A percentile compares a stretch with the other conserved stretches of the same genome.
phyloP scores from a whole-genome alignment of 2,797 vertebrate genomes.

The Paguma larvata region DNA sequence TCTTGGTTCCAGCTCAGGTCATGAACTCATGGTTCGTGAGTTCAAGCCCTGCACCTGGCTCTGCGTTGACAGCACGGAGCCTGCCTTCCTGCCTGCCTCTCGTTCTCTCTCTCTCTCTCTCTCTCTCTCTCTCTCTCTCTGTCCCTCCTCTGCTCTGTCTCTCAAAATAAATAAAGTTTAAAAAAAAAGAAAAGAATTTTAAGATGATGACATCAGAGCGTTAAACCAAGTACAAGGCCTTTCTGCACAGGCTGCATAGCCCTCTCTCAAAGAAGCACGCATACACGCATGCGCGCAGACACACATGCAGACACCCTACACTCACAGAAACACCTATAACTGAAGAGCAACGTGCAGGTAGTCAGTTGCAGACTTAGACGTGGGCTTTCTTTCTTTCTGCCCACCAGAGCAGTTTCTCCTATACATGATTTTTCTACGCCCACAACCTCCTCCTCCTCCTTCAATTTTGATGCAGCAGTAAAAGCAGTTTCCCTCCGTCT shows the following conservation, averaged over 20 bases:
- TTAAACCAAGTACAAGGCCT: neutral
- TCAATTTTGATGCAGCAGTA: neutral
- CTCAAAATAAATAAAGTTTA: too few relatives aligned
- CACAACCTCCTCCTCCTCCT: neutral
- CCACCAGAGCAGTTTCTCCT: neutral
- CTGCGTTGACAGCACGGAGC: too few relatives aligned
- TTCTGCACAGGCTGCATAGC: neutral
- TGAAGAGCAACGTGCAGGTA: neutral
- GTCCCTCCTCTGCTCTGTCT: too few relatives aligned
- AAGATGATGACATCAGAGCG: neutral
- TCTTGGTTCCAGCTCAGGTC: too few relatives aligned
- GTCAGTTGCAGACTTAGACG: neutral
- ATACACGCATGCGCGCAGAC: accelerated
- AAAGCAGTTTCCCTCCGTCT: neutral
- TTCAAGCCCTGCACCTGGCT: too few relatives aligned
- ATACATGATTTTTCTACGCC: neutral
- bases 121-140: too few relatives aligned
- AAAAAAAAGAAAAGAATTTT: neutral
- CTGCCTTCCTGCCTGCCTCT: too few relatives aligned
- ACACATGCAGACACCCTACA: neutral
- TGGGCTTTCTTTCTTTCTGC: neutral
- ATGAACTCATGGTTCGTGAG: too few relatives aligned
- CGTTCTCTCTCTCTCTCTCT: too few relatives aligned
- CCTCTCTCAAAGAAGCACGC: neutral
- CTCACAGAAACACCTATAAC: neutral